Base-by-base conservation (phyloP, 1,140 invertebrate genomes). In the Apis mellifera region DNA sequence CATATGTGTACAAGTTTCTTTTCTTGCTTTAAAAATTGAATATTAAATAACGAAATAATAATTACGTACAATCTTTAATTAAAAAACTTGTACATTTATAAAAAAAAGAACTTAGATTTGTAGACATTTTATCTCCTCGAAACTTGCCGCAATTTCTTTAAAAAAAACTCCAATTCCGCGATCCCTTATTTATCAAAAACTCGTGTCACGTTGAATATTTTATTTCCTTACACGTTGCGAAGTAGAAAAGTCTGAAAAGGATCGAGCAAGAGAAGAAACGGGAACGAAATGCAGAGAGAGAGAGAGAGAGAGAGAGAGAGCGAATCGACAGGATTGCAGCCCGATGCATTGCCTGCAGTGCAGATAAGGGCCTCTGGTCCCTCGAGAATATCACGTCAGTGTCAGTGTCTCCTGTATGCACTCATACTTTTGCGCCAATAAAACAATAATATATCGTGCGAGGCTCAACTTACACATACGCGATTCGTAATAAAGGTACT, bases 301-400 rank as follows among this genome's bases (percentile, higher is more conserved):
- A 7, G 42, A n/a, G n/a, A 54, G 62, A 54, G 62, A 26, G 54
- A 60, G n/a, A 12, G 57, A 32, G 62, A 55, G 23, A 5, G 32
- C 32, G 70, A 84, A 79, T 85, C 70, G 79, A 73, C 62, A 23
- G 73, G 70, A 76, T 83, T 87, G 74, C 76, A 77, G 71, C 57
- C 48, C 55, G 72, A 32, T 74, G 75, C 83, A 68, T 72, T 59
- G 72, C 80, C 84, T 83, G 84, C 81, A 88, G 79, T 89, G 86
- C 86, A 83, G 87, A 88, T 86, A 86, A 86, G 84, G 74, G 70
- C 71, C 12, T 73, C 69, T 17, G 48, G 76, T 87, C 86, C 75
- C 78, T 55, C n/a, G 78, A 73, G 82, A 78, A 17, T 57, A 77
- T 15, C 32, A 52, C 32, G 19, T 21, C 55, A 48, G 52, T 55